These are phyloP conservation scores for Cavia porcellus DNA, from an alignment of 2,113 vertebrate genomes.

Conservation along the genomic window DNA sequence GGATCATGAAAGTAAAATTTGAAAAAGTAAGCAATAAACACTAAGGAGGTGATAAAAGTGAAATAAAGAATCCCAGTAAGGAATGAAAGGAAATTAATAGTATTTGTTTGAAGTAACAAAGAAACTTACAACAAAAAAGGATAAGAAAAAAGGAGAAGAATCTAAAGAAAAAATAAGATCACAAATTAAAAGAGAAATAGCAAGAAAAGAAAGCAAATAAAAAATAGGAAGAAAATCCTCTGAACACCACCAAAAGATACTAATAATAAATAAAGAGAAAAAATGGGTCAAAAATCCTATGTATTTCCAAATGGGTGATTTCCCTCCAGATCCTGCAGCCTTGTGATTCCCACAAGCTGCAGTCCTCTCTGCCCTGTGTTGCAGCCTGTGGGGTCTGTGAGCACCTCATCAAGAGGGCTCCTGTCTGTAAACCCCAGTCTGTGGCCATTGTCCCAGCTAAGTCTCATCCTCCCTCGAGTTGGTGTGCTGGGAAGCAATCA, in stretches of 20 bases:
- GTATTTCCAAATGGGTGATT: background rate
- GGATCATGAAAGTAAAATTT: background rate
- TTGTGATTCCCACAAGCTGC: background rate
- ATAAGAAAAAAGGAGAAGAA: background rate
- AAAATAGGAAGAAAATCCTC: background rate
- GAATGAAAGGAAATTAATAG: background rate
- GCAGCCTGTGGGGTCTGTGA: background rate
- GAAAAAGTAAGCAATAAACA: background rate
- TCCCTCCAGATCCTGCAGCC: background rate
- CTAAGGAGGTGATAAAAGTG: background rate
- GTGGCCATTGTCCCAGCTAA: background rate
- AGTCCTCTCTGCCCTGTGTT: background rate
- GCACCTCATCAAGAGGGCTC: background rate
- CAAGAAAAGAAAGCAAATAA: background rate
- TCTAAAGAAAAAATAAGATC: background rate
- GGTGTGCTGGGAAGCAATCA: background rate
- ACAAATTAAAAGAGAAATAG: background rate
- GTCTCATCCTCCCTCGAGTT: background rate
- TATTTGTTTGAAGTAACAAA: background rate
- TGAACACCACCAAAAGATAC: background rate
- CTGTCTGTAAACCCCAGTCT: background rate
- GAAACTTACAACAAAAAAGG: background rate
- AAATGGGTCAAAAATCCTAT: background rate
- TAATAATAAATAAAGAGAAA: background rate
- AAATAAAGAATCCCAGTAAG: background rate